A percentile compares a stretch with the other conserved stretches of the same genome.
These are phyloP conservation scores for Thomomys bottae DNA, from an alignment of 2,113 vertebrate species.

Conservation along the genomic window DNA sequence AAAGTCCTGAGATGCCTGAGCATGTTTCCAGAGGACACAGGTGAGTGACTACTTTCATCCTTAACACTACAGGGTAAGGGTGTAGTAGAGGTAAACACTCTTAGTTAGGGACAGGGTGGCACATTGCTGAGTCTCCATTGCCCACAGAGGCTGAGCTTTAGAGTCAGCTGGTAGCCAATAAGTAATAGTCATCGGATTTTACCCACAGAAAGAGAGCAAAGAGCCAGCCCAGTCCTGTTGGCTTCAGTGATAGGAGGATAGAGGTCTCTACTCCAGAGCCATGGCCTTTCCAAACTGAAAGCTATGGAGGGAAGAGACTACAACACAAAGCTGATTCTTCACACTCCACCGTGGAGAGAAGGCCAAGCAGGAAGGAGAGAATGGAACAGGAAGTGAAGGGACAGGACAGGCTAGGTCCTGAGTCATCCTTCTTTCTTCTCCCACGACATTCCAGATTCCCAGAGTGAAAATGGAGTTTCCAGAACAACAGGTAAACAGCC, in stretches of 20 bases:
- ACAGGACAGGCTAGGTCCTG: rapidly evolving
- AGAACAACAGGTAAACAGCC: not conserved
- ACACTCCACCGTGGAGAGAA: rapidly evolving
- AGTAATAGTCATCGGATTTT: not conserved
- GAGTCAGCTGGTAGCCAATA: not conserved
- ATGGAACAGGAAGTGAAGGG: not conserved
- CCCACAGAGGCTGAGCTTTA: not conserved
- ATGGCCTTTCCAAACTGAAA: rapidly evolving
- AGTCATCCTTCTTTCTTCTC: rapidly evolving
- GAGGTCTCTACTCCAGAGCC: not conserved
- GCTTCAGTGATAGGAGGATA: not conserved
- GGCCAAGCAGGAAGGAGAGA: too few relatives aligned
- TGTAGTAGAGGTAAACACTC: not conserved
- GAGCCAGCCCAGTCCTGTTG: not conserved
- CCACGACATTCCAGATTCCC: too few relatives aligned
- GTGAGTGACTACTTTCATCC: not conserved
- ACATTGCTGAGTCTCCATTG: too few relatives aligned
- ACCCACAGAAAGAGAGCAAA: not conserved
- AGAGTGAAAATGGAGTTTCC: not conserved
- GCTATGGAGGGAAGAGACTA: not conserved
- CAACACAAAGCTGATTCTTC: rapidly evolving
- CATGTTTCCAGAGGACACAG: rapidly evolving
- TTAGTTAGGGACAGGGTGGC: not conserved
- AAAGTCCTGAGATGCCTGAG: not conserved
- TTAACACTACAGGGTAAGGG: not conserved